Percentiles rank a stretch among this genome's conserved stretches.
Evolutionary conservation across 2,797 vertebrate species (phyloP).

Genomic region (Coccyzus lansbergi): DNA sequence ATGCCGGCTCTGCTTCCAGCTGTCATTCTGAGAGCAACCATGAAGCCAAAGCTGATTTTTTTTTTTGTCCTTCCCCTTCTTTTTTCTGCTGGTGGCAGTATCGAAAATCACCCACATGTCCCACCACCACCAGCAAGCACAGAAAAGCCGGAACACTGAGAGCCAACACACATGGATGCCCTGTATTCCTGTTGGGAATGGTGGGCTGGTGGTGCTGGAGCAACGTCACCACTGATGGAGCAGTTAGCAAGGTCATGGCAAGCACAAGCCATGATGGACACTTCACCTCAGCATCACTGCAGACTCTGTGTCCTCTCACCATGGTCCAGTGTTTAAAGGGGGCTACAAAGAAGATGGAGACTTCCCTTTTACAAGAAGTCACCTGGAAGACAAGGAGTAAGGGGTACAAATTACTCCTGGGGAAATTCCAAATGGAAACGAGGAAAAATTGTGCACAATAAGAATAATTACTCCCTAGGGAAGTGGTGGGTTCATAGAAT

Average conservation of each 20-base stretch:
- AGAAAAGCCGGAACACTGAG: rapidly evolving
- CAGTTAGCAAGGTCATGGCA: not conserved
- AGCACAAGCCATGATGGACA: not conserved
- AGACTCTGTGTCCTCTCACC: not conserved
- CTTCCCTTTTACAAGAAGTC: too few species aligned
- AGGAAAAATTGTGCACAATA: too few species aligned
- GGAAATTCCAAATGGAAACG: too few species aligned
- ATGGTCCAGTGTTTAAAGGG: too few species aligned
- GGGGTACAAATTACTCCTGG: too few species aligned
- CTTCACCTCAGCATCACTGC: not conserved
- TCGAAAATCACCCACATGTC: not conserved
- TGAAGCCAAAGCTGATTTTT: not conserved
- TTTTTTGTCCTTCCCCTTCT: not conserved
- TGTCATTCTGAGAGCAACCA: not conserved
- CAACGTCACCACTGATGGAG: not conserved
- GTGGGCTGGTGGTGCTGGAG: not conserved
- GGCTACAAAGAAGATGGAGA: too few species aligned
- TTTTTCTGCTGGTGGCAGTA: not conserved
- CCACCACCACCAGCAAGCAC: not conserved
- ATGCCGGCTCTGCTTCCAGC: not conserved
- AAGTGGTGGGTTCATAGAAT: too few species aligned
- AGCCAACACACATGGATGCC: rapidly evolving
- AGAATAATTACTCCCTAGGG: too few species aligned
- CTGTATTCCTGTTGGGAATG: not conserved
- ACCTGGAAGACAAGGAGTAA: too few species aligned